Conservation (phyloP, 2,797 vertebrate species). For the Eulemur rubriventer region DNA sequence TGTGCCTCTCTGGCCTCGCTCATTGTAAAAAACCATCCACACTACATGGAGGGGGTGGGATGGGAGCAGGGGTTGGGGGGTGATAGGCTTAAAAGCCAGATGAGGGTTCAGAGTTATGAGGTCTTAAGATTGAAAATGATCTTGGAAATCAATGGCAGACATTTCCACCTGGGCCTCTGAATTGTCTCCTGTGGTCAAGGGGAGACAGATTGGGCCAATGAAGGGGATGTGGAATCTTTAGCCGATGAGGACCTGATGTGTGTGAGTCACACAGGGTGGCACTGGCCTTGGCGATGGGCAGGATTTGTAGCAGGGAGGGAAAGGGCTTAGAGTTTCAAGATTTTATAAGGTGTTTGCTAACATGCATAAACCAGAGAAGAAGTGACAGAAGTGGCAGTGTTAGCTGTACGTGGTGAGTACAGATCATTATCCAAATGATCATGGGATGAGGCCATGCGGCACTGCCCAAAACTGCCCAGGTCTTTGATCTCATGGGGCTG, state of each 20-base stretch:
- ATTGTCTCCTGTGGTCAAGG: neutral
- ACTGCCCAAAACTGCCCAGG: neutral
- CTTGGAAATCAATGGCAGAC: neutral
- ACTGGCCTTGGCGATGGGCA: neutral
- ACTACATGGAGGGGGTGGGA: rapidly evolving
- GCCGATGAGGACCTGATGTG: neutral
- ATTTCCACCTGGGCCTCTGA: neutral
- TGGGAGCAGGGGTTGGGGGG: rapidly evolving
- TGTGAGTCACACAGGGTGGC: neutral
- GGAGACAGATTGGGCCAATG: neutral
- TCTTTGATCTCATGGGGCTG: neutral
- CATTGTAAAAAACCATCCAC: neutral
- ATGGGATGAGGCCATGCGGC: too few relatives aligned
- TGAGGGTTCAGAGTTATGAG: neutral
- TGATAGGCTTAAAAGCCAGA: neutral
- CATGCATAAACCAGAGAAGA: neutral
- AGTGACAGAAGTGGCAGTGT: neutral
- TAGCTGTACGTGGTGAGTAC: neutral
- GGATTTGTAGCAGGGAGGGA: neutral
- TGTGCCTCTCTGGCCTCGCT: neutral
- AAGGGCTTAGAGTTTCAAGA: neutral
- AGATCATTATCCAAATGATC: neutral
- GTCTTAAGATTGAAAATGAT: neutral
- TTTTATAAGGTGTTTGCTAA: neutral
- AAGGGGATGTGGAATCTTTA: neutral